Evolutionary conservation across 2,888 invertebrate genomes (phyloP).

Genomic region (Brachypalpus laphriformis): DNA sequence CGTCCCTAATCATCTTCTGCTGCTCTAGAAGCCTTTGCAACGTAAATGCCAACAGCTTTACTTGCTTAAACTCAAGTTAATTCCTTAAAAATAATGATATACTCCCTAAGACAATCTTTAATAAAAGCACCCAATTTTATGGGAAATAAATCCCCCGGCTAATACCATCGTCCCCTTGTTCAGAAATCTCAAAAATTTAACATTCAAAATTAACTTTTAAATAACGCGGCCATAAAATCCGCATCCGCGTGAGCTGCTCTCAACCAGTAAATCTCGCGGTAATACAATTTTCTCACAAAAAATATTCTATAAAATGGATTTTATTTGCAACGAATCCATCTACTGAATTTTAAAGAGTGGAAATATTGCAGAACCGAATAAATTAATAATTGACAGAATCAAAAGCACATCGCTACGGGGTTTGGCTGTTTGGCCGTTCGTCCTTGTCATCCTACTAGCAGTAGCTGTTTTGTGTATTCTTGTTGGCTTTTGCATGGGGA

Average conservation of each 20-base stretch:
- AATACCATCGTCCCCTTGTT: background rate
- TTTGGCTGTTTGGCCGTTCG: background rate
- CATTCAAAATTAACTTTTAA: slow-evolving; percentile 25
- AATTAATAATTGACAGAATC: slow-evolving; percentile 58
- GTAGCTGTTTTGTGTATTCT: background rate
- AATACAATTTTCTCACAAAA: slow-evolving; percentile 37
- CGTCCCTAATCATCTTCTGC: too few relatives aligned
- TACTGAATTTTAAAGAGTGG: slow-evolving; percentile 36
- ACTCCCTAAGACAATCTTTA: background rate
- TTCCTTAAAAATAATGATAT: background rate
- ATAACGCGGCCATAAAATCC: slow-evolving; percentile 3
- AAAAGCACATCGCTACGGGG: slow-evolving; percentile 39
- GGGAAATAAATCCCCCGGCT: background rate
- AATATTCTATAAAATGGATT: slow-evolving; percentile 11
- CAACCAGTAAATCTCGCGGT: slow-evolving; percentile 26
- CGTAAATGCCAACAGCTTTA: too few relatives aligned
- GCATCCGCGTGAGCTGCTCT: background rate
- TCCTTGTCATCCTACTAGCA: background rate
- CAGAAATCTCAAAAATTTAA: background rate
- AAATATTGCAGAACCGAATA: slow-evolving; percentile 30
- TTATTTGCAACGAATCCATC: slow-evolving; percentile 36
- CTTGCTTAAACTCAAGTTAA: too few relatives aligned
- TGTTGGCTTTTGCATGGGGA: background rate
- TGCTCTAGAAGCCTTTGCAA: too few relatives aligned
- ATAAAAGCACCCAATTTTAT: too few relatives aligned